Base-by-base conservation (phyloP, 23 tunicate genomes). In the Halocynthia aurantium region DNA sequence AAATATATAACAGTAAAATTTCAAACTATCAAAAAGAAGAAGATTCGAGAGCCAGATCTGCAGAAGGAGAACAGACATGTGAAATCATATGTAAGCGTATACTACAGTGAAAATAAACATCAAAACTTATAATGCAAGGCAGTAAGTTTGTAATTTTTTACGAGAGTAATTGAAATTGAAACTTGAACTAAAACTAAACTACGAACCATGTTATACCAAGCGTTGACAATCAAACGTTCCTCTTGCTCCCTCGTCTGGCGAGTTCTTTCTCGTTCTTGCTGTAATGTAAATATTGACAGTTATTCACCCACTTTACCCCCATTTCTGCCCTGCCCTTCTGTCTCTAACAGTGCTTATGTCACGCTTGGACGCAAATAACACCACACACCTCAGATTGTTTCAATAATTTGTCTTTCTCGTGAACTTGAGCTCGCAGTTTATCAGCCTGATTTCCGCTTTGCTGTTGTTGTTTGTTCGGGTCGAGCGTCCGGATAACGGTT, bases 141-240 rank as follows among this genome's bases (percentile, higher is more conserved):
- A 19, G n/a, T n/a, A n/a, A n/a, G n/a, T n/a, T n/a, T n/a, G n/a
- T n/a, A n/a, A n/a, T n/a, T n/a, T n/a, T n/a, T n/a, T n/a, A n/a
- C n/a, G n/a, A n/a, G 72, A 17, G 22, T 2, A 11, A 17, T 67
- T n/a, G 44, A 31, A 31, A 31, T 31, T 31, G 44, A 31, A 31
- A 31, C 44, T 31, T 31, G 44, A 31, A 31, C 63, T 13, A 58
- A 58, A 68, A 68, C 20, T n/a, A 68, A 68, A 68, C 31, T 12
- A 72, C 2, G 77, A 2, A 83, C 98, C 93, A 93, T 83, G 80
- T 93, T 93, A 76, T 93, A 93, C 98, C 98, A 93, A 40, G 98
- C 98, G 69, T 86, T 86, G 54, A 93, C 98, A 17, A 93, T 63
- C 76, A 84, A 53, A 63, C 78, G 79, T 67, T 93, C 98, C 69